Evolutionary conservation across 2,888 invertebrate species (phyloP).

Genomic region (Tanytarsus gracilentus): DNA sequence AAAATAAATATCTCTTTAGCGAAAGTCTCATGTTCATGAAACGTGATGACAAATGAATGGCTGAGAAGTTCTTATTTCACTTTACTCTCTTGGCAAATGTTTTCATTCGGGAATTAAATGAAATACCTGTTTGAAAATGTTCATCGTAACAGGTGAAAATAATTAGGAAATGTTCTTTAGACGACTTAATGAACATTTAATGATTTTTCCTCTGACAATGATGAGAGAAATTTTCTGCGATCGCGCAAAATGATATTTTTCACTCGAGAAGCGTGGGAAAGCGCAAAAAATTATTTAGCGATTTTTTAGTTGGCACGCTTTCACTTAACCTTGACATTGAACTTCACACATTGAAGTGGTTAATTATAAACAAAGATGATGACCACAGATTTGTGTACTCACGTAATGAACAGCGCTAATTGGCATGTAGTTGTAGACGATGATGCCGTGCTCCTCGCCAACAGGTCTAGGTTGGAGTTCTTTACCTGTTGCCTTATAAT

Average conservation of each 20-base stretch:
- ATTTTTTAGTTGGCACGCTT: no score
- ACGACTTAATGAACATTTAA: background rate
- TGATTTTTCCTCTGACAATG: background rate
- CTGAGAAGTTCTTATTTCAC: background rate
- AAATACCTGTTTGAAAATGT: background rate
- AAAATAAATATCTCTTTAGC: background rate
- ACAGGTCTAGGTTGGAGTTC: slow-evolving; percentile 78
- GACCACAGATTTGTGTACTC: slow-evolving; percentile 41
- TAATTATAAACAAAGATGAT: background rate
- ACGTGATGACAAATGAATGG: slow-evolving; percentile 5
- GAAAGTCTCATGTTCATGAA: slow-evolving; percentile 4
- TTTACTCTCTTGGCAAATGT: background rate
- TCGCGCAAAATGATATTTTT: no score
- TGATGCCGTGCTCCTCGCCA: slow-evolving; percentile 74
- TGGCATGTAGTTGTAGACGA: slow-evolving; percentile 76
- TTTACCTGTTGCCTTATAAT: slow-evolving; percentile 66
- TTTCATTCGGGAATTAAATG: background rate
- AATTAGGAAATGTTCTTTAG: background rate
- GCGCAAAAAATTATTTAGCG: no score
- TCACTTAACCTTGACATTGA: slow-evolving; percentile 23
- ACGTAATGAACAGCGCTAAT: slow-evolving; percentile 83
- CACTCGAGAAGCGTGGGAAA: no score
- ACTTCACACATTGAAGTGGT: background rate
- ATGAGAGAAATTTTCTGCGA: background rate
- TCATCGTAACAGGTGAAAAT: no score